Base-by-base conservation (phyloP, 2,888 invertebrate species). In the Drosophila barbarae region DNA sequence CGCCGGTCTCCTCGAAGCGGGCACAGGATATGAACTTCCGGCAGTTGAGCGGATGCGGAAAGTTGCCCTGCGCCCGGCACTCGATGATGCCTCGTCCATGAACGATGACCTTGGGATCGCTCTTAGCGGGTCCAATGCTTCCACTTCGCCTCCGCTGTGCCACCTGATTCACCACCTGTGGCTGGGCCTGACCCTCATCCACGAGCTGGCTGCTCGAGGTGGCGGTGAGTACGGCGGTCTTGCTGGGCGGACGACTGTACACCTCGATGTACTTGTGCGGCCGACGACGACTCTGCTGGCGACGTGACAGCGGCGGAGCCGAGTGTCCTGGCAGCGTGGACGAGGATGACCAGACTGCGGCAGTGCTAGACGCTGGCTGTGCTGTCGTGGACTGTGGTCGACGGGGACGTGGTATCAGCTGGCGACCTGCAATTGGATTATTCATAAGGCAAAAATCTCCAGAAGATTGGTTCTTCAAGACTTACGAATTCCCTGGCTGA, bases 1-100 rank as follows among this genome's bases (percentile, higher is more conserved):
- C 92, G 13, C 94, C 94, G 83, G 93, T 93, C 51, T 95, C 95
- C 74, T 95, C 95, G 91, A 95, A 93, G 87, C 92, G 92, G 28
- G 96, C 96, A 89, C 97, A 97, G 21, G 95, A 95, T 80, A 97
- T 96, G 88, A 97, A 97, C 89, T 96, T 96, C 89, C 94, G 95
- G 89, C 97, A 97, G 0, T 95, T 96, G 15, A 93, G 91, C 3
- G 97, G 97, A 90, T 97, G 97, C 0, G 96, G 95, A 90, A 96
- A 97, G 88, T 95, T 96, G 38, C 97, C 97, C 77, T 95, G 94
- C 88, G 97, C 96, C 61, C 95, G 90, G 86, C 97, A 97, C 76
- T 95, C 94, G 75, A 97, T 94, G 55, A 92, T 92, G 32, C 95
- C 95, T 87, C 92, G 91, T n/a, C 91, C 91, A 82, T 93, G 92